phyloP scores from a whole-genome alignment of 1,140 invertebrate species.

The Theocolax elegans region DNA sequence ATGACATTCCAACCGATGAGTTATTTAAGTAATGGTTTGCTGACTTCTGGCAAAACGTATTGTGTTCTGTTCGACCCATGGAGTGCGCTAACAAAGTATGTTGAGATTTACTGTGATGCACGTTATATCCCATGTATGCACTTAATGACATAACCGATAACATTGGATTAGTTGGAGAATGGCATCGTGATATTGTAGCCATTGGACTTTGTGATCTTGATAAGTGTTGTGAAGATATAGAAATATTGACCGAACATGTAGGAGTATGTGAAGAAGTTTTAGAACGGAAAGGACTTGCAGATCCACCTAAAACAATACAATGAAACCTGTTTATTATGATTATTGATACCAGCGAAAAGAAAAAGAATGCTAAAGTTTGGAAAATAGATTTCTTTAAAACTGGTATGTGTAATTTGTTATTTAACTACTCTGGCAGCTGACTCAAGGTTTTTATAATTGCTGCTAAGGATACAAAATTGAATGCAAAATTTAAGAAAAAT shows the following conservation, averaged over 20 bases:
- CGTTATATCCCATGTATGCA: constrained; percentile 45
- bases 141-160: constrained; percentile 57
- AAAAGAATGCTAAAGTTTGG: too few species aligned
- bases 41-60: background rate
- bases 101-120: constrained; percentile 57
- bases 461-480: too few species aligned
- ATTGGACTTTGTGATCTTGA: constrained; percentile 72
- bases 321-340: too few species aligned
- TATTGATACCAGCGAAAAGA: too few species aligned
- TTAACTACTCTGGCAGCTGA: too few species aligned
- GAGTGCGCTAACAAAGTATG: constrained; percentile 58
- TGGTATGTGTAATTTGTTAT: too few species aligned
- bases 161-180: constrained; percentile 62
- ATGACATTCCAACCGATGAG: background rate
- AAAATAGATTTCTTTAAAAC: too few species aligned
- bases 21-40: constrained; percentile 14
- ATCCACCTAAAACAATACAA: constrained; percentile 60
- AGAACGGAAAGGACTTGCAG: constrained; percentile 59
- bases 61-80: constrained; percentile 48
- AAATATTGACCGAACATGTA: constrained; percentile 50
- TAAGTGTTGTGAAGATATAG: constrained; percentile 55
- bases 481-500: too few species aligned
- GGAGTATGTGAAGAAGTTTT: constrained; percentile 59
- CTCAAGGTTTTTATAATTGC: too few species aligned
- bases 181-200: constrained; percentile 68